Evolutionary conservation across 2,113 vertebrate genomes (phyloP), one percentile per base, ranked within the genome.

Genomic region (Ptyas mucosa): DNA sequence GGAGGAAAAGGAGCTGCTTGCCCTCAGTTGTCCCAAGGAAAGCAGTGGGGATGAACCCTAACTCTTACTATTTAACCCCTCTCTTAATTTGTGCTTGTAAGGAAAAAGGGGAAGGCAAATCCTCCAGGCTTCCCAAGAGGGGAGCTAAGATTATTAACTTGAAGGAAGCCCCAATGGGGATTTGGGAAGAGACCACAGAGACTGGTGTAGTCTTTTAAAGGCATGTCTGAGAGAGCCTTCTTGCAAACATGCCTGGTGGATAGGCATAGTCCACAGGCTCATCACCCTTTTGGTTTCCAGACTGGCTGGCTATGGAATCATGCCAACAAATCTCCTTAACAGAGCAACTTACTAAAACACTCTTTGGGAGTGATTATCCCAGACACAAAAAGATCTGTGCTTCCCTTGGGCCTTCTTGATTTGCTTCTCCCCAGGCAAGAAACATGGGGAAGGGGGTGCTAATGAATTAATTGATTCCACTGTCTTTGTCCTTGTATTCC

Each of bases 121-220:
- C 29, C 75, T 52, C 55, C n/a, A 24, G 49, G 53, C 85, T 81
- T 90, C 89, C 69, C 58, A 93, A 93, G 95, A 93, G 75, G n/a
- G 53, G 58, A n/a, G 93, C 90, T 94, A 93, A 93, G 95, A 94
- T 95, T 64, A 93, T 95, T 96, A 95, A 95, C 95, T 95, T 94
- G 64, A 54, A 90, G 57, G 7, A n/a, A 69, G 87, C 9, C 75
- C 92, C 23, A 55, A 18, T 53, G 58, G 88, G 75, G 81, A 88
- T 55, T 54, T 46, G 57, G 46, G 85, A 86, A 91, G 86, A 54
- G 46, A 9, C 69, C 5, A 9, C n/a, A 24, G n/a, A 53, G 57
- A 46, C 20, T 43, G 75, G 54, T 49, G n/a, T n/a, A 26, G 29
- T 26, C 39, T 85, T 90, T 64, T 39, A 29, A 87, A 23, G 46